Conservation (phyloP, 2,113 vertebrate genomes). For the Bombycilla garrulus region DNA sequence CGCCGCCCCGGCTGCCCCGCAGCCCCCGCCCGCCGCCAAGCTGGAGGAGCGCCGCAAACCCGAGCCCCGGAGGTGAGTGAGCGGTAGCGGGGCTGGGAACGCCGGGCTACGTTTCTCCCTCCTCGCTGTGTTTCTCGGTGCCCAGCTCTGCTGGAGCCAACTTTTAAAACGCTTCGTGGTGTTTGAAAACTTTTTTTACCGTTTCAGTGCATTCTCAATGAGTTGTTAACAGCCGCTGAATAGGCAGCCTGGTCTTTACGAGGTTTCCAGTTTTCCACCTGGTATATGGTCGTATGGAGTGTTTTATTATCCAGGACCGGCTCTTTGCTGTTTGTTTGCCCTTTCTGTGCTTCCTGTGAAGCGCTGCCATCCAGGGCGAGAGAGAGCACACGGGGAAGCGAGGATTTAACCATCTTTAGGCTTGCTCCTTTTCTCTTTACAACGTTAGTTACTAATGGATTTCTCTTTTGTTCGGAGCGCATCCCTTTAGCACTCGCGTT, state of each 20-base stretch:
- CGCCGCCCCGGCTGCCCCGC: background rate
- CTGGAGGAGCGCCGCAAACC: constrained; percentile 75
- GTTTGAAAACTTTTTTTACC: background rate
- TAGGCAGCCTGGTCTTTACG: background rate
- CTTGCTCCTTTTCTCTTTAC: background rate
- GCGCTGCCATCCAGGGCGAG: background rate
- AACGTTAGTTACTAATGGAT: background rate
- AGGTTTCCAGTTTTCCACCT: background rate
- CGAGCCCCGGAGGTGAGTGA: constrained; percentile 72
- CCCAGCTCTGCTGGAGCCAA: background rate
- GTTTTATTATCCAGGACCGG: background rate
- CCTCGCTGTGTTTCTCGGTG: background rate
- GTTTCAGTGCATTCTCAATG: fast-evolving
- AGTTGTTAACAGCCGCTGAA: background rate
- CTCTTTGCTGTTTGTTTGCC: background rate
- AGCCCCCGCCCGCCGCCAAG: constrained; percentile 48
- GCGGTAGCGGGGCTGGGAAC: background rate
- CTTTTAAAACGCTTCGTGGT: background rate
- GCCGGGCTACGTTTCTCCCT: fast-evolving
- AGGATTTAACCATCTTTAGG: background rate
- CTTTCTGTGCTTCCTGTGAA: background rate
- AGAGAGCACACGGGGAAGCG: background rate
- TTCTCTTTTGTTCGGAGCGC: background rate
- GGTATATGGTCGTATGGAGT: background rate
- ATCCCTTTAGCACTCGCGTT: background rate